Evolutionary conservation across 2,888 invertebrate species (phyloP), one percentile per base, ranked within the genome.

Genomic region (Alcis repandata): DNA sequence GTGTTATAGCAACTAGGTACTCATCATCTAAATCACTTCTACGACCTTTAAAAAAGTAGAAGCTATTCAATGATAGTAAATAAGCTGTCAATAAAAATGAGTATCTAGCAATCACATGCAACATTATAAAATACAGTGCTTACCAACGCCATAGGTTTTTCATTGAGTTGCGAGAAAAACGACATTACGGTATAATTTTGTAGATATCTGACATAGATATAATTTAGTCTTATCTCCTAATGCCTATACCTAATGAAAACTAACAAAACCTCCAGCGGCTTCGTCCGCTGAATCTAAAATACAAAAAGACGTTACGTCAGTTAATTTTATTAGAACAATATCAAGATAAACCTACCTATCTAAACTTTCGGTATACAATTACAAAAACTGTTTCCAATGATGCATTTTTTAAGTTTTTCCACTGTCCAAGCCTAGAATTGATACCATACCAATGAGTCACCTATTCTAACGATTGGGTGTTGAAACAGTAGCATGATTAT

Each of bases 101-200:
- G 36, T 22, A 22, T 38, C 22, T 36, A 58, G 46, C 46, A n/a
- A 20, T 7, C 20, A 15, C 20, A 36, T 19, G 10, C 11, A 57
- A 27, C 13, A 49, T 9, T 2, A 27, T 48, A 62, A 46, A 51
- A 53, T 40, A 15, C 32, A 54, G 15, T 36, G 17, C 91, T 91
- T 88, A 90, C 89, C 90, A 75, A 76, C 74, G 79, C 74, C 83
- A 78, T 71, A 69, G 68, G 73, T 74, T 68, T 67, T 68, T 68
- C 68, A 72, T 68, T 67, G 72, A 72, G 73, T 68, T 79, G 84
- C 80, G 80, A 81, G 83, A 86, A 88, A 75, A 67, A 69, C 56
- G 36, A 61, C 27, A 56, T 62, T 68, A 68, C 59, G 15, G 32
- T 33, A 22, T 32, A 15, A 15, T 49, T 32, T 10, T 2, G 32